Conservation (phyloP, 2,888 invertebrate genomes). For the Ellobium chinense region DNA sequence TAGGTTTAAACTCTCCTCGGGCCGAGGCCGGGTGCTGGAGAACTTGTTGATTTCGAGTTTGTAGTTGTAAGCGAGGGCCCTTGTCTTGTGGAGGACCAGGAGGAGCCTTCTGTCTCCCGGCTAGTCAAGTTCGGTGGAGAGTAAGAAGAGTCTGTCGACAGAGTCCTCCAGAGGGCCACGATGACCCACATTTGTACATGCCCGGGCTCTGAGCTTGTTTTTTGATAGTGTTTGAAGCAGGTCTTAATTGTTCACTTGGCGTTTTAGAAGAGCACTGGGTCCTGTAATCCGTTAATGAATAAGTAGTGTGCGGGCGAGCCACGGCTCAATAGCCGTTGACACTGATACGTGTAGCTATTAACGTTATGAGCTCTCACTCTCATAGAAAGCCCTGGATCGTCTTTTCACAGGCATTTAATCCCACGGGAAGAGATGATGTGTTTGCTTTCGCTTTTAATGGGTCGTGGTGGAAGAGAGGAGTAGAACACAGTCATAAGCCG, state of each 20-base stretch:
- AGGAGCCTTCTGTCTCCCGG: not conserved
- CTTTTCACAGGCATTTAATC: conserved; percentile 11
- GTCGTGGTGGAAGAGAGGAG: not conserved
- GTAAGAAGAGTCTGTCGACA: conserved; percentile 5
- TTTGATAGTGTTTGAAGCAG: not conserved
- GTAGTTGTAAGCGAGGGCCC: not conserved
- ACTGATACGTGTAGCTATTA: conserved; percentile 17
- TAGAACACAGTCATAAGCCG: too few relatives aligned
- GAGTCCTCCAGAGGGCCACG: not conserved
- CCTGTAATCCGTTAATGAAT: conserved; percentile 1
- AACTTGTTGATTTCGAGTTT: conserved; percentile 27
- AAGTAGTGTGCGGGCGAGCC: not conserved
- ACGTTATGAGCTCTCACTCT: not conserved
- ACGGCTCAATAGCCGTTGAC: not conserved
- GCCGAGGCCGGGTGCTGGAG: not conserved
- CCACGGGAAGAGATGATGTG: not conserved
- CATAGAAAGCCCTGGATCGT: not conserved
- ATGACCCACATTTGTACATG: conserved; percentile 21
- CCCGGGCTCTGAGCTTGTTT: not conserved
- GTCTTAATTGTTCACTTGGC: not conserved
- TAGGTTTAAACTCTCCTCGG: not conserved
- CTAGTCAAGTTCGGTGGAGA: conserved; percentile 3
- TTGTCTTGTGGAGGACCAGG: not conserved
- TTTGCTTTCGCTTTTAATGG: not conserved
- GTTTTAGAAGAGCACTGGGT: not conserved